Base-by-base conservation (phyloP, 2,797 vertebrate genomes). In the Acestrorhynchus altus region DNA sequence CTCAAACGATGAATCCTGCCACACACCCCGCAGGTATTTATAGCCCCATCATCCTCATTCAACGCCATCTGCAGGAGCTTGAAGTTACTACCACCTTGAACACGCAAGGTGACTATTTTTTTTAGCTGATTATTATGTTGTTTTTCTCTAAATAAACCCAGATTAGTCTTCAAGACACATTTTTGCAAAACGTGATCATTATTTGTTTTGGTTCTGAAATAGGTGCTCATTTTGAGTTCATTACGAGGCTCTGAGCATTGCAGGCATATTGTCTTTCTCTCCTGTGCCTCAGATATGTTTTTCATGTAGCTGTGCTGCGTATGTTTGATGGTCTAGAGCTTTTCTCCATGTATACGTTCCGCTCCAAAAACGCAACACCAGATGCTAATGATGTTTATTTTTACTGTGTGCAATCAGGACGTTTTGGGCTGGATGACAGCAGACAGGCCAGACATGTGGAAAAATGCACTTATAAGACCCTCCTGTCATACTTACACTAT, bases 361-460 rank as follows among this genome's bases (percentile, higher is more conserved):
- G 88, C 82, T 83, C 82, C 76, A 87, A 81, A 86, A 84, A 87
- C 78, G 86, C 86, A 86, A 84, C 85, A 87, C 86, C 87, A 88
- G 89, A 92, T 92, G 90, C 88, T 89, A 89, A 92, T 86, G 83
- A 85, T 92, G 90, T 92, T 93, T 91, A 91, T 93, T 92, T 92
- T 91, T 85, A 81, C 88, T 87, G 88, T 80, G 88, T 85, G 88
- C 90, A 91, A 92, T 93, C 90, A 92, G 87, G 82, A 61, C 18
- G 85, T 81, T 86, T 83, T 87, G 87, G 86, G 88, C 90, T 85
- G 77, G 86, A 87, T 84, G 89, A 90, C 88, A 89, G 84, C 84
- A 90, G 87, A 90, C 90, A 88, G 88, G 78, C 80, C 83, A 81
- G 83, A 79, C 86, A 87, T 88, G 88, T 90, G 91, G 89, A 92